A percentile compares a stretch with the other conserved stretches of the same genome.
phyloP scores from a whole-genome alignment of 2,888 invertebrate genomes.

The Antheraea assamensis region DNA sequence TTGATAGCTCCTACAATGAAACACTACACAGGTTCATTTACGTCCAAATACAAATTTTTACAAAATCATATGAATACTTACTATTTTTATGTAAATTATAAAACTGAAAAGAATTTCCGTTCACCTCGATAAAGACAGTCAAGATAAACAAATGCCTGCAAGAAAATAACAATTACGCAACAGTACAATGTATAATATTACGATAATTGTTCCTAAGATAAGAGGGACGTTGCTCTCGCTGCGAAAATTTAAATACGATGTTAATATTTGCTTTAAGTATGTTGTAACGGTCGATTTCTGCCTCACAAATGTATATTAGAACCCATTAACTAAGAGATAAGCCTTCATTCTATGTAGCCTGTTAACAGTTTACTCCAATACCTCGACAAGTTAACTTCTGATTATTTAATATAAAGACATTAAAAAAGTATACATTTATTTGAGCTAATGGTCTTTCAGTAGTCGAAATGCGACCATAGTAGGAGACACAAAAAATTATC shows the following conservation, averaged over 20 bases:
- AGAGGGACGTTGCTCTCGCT: slow-evolving; percentile 17
- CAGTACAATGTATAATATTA: slow-evolving; percentile 17
- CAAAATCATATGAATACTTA: background rate
- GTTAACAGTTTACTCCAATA: slow-evolving; percentile 31
- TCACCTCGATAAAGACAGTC: background rate
- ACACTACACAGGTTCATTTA: background rate
- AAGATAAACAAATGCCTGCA: background rate
- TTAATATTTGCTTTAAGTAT: slow-evolving; percentile 56
- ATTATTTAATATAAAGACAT: slow-evolving; percentile 7
- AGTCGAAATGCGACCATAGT: no score
- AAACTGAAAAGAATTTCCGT: background rate
- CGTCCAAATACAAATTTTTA: background rate
- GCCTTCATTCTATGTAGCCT: slow-evolving; percentile 38
- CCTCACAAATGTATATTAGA: slow-evolving; percentile 56
- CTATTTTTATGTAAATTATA: background rate
- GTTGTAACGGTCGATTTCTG: slow-evolving; percentile 55
- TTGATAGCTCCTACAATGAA: background rate
- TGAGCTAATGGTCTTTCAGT: no score
- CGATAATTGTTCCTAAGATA: slow-evolving; percentile 19
- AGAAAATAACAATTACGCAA: slow-evolving; percentile 11
- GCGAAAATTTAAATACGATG: slow-evolving; percentile 56
- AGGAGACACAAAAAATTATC: no score
- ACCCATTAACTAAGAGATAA: slow-evolving; percentile 62
- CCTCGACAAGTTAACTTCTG: slow-evolving; percentile 41
- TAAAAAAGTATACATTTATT: background rate